Base-by-base conservation (phyloP, 2,888 invertebrate species). In the Tenthredo scrophulariae region DNA sequence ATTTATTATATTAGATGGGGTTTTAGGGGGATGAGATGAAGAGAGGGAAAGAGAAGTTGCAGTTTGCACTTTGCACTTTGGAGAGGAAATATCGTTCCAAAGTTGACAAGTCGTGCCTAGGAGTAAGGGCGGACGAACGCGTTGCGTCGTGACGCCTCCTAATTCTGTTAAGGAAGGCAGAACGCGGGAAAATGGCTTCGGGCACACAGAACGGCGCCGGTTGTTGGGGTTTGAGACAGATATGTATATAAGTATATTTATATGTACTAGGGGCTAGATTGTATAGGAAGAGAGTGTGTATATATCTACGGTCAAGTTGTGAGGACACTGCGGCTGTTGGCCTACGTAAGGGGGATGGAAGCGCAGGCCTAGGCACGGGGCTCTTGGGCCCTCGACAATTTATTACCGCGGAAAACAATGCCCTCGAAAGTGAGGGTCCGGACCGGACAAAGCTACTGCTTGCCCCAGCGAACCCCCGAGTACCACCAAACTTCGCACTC, bases 381-480 rank as follows among this genome's bases (percentile, higher is more conserved):
- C 54, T 77, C 40, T 29, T 50, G 46, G 77, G 50, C 50, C 58
- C 80, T 80, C 80, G 91, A 91, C 91, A 89, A 91, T 91, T 91
- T 91, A 91, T 90, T 89, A 89, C 87, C 87, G 87, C 86, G 88
- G 88, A 90, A 91, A 91, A 91, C 91, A 91, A 91, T 91, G 91
- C 91, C 86, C 87, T 87, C 87, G 70, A 67, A 85, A 85, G 84
- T 62, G 85, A 89, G 89, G 89, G 87, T 87, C 80, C 58, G n/a
- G 58, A 80, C 80, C 58, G 80, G 80, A 80, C 80, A 80, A 80
- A 80, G 80, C 80, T 77, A 77, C 67, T 67, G 33, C 29, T 26
- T 33, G 67, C 67, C 67, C 67, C 67, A 67, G 1, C 67, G 67
- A 67, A 67, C 15, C 29, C 67, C 67, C 67, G 67, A 26, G 67